These are phyloP conservation scores for Liopterus haemorrhoidalis DNA, from an alignment of 2,888 invertebrate species.

Conservation along the genomic window DNA sequence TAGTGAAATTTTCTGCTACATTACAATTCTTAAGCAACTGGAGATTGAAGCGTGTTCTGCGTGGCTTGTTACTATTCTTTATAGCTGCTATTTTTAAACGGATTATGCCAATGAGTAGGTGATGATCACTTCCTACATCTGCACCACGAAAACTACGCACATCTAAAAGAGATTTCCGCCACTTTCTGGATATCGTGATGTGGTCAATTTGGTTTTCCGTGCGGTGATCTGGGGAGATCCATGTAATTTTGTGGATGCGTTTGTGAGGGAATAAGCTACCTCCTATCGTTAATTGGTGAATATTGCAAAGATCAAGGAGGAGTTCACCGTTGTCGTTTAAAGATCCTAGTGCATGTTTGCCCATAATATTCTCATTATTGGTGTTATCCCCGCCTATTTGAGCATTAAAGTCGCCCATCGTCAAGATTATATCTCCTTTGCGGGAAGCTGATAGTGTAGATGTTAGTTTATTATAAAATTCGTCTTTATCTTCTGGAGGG, in stretches of 20 bases:
- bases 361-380: conserved; percentile 11
- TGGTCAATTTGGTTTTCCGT: conserved; percentile 24
- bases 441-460: too few relatives aligned
- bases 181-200: conserved; percentile 18
- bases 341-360: conserved; percentile 12
- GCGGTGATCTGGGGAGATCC: conserved; percentile 22
- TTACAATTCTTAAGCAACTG: conserved; percentile 3
- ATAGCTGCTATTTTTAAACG: conserved; percentile 12
- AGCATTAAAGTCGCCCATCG: conserved; percentile 22
- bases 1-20: too few relatives aligned
- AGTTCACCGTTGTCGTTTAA: conserved; percentile 16
- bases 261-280: conserved; percentile 6
- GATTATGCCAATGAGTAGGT: conserved; percentile 13
- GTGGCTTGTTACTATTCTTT: conserved; percentile 2
- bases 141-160: conserved; percentile 15
- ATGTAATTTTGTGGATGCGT: conserved; percentile 19
- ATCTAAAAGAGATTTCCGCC: conserved; percentile 19
- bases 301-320: conserved; percentile 9
- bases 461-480: too few relatives aligned
- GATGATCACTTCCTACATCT: conserved; percentile 19
- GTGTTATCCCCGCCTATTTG: conserved; percentile 17
- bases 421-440: conserved; percentile 11
- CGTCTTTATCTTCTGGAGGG: too few relatives aligned
- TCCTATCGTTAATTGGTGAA: neutral
- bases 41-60: neutral